Evolutionary conservation across 1,140 invertebrate species (phyloP), one percentile per base, ranked within the genome.

Genomic region (Brachionus asplanchnoidis): DNA sequence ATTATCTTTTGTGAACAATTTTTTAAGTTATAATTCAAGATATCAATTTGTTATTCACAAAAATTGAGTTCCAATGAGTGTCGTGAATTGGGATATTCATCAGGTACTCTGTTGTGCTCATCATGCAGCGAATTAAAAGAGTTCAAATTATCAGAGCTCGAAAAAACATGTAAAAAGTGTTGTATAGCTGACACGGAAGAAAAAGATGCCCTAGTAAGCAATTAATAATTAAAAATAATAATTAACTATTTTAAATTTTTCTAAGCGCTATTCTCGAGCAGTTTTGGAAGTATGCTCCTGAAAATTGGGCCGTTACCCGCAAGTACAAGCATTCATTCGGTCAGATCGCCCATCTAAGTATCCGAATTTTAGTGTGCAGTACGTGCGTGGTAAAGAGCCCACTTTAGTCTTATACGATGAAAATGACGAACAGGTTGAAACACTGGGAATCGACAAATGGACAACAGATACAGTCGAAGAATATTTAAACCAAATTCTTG

Each of bases 381-480:
- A 97, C 88, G 93, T 96, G 0, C 92, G 95, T 84, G 96, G 96
- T 26, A 90, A 96, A 66, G 95, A 97, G 91, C 96, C 96, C 3
- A 93, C 95, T 68, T 96, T 98, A 46, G 96, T 96, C 88, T 89
- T 98, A 28, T 91, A 95, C 85, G 94, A 97, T 88, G 93, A 89
- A 70, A 86, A 88, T 75, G 85, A 85, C 17, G 85, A 87, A 40
- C 87, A 87, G 1, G 86, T 87, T 28, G 87, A 92, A 89, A 93
- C 94, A 66, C 92, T 98, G 3, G 95, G 95, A 50, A 97, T 98
- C 88, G 95, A 96, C 86, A 96, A 97, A 89, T 98, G 96, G 96
- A 94, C 97, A 88, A 98, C 96, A 6, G 96, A 98, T 88, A 94
- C 95, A 11, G 94, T 97, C 0, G 94, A 96, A 89, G 96, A 97